These are phyloP conservation scores for Neoitamus cyanurus DNA, from an alignment of 2,888 invertebrate species.

Conservation along the genomic window DNA sequence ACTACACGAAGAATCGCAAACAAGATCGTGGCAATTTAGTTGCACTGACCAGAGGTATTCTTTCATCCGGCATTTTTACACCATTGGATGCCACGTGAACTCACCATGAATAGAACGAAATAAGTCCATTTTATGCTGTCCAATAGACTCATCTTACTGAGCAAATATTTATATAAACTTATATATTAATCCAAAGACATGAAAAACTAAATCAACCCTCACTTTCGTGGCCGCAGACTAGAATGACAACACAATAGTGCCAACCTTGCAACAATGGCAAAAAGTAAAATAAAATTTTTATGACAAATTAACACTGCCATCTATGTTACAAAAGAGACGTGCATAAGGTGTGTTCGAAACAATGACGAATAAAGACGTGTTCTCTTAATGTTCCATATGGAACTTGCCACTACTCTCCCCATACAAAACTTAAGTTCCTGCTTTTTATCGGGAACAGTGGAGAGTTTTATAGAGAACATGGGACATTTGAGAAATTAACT, in stretches of 20 bases:
- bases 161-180: conserved; percentile 16
- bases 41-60: background rate
- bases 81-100: conserved; percentile 21
- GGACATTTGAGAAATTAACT: no score
- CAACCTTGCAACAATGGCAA: background rate
- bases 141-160: conserved; percentile 58
- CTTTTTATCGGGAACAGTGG: no score
- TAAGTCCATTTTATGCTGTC: conserved; percentile 57
- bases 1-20: background rate
- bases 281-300: no score
- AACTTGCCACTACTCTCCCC: no score
- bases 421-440: no score
- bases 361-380: no score
- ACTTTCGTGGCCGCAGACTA: conserved; percentile 19
- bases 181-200: conserved; percentile 34
- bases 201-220: background rate
- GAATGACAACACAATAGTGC: conserved; percentile 4
- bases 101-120: conserved; percentile 59
- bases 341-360: no score
- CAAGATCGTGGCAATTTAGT: background rate
- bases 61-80: background rate
- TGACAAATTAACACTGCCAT: no score
- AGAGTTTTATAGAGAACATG: no score
- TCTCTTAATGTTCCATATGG: no score
- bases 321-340: no score